Evolutionary conservation across 2,888 invertebrate species (phyloP), one percentile per base, ranked within the genome.

Genomic region (Heteromurus nitidus): DNA sequence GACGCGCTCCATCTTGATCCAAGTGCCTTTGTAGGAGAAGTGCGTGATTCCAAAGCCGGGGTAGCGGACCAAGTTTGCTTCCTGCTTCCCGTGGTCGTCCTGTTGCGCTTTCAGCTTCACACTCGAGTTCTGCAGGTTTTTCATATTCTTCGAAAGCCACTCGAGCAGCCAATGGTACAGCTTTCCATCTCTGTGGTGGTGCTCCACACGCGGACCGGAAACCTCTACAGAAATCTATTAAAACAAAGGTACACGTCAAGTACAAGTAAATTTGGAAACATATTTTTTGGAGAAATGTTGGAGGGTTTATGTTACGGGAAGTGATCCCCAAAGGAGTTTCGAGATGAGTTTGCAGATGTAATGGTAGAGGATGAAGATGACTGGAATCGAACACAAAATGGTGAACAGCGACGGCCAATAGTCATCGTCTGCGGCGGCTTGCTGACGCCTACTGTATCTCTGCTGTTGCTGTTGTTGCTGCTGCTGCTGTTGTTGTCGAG

Each of bases 371-470:
- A 77, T 69, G 30, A 77, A 22, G 24, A 77, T 62, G 24, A 77
- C 77, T 18, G 77, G 77, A 64, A 77, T 77, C 47, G 77, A 77
- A 77, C 77, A 77, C 77, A 77, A 62, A 53, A 69, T 69, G 77
- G 77, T 77, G 64, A 77, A 69, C 11, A 69, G 18, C 1, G 69
- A 77, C 2, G 77, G 77, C 77, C 77, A 77, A n/a, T 69, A 69
- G 13, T 69, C 69, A 44, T 77, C 77, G 16, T 62, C 28, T 20
- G n/a, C 47, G n/a, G 47, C n/a, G n/a, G n/a, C n/a, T n/a, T n/a
- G n/a, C n/a, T 58, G 58, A 1, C 22, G n/a, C 13, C 16, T 7
- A 30, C 64, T 74, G 18, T 74, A 60, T 28, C 62, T 60, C 28
- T 73, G 73, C 24, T 73, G 73, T 18, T 72, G 72, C 20, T 72